Conservation (phyloP, 2,888 invertebrate genomes). For the Rotaria macrura region DNA sequence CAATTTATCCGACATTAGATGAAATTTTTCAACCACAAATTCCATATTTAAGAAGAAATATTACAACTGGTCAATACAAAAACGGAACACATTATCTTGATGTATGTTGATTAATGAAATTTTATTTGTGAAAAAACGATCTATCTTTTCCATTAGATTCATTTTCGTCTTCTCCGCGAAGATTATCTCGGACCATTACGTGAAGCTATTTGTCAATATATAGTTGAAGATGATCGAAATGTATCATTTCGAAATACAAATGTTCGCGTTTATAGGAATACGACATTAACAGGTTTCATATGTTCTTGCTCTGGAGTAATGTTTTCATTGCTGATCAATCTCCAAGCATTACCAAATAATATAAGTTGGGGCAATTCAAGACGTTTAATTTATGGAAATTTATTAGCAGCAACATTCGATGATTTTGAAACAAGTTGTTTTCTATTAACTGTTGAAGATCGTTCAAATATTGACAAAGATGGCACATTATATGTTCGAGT, state of each 20-base stretch:
- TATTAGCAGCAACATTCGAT: conserved; percentile 43
- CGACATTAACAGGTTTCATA: background rate
- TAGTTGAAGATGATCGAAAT: conserved; percentile 36
- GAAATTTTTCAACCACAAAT: conserved; percentile 40
- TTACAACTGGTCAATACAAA: conserved; percentile 58
- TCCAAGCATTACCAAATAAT: conserved; percentile 47
- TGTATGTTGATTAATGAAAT: conserved; percentile 36
- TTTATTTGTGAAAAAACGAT: no score
- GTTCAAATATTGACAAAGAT: conserved; percentile 7
- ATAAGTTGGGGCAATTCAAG: conserved; percentile 53
- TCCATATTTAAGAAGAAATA: conserved; percentile 54
- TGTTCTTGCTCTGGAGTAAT: background rate
- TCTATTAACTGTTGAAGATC: background rate
- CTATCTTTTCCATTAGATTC: conserved; percentile 47
- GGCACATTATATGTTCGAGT: background rate
- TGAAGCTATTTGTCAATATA: conserved; percentile 58
- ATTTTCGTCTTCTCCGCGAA: conserved; percentile 66
- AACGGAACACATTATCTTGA: conserved; percentile 65
- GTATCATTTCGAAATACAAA: background rate
- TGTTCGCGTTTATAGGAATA: background rate
- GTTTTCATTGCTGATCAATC: background rate
- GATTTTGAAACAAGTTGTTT: background rate
- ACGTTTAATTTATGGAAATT: conserved; percentile 62
- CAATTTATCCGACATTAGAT: conserved; percentile 38
- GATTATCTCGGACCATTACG: conserved; percentile 67